Conservation (phyloP, 2,797 vertebrate species). For the Ceyx erithaca region DNA sequence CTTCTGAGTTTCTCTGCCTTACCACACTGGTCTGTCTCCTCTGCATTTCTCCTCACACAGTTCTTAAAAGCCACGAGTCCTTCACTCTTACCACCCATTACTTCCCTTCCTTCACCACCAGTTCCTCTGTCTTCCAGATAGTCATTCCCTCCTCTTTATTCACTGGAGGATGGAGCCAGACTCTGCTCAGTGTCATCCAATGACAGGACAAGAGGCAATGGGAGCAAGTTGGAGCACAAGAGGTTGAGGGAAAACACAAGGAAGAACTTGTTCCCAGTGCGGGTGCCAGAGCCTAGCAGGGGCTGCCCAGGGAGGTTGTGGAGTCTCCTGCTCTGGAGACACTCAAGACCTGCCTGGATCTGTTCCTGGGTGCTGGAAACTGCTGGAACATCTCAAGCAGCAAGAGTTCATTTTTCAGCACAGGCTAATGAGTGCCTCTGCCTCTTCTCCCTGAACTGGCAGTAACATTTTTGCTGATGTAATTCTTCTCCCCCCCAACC, state of each 20-base stretch:
- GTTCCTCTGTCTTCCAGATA: neutral
- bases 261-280: no score
- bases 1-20: neutral
- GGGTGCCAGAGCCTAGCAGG: no score
- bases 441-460: neutral
- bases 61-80: neutral
- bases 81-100: neutral
- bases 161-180: neutral
- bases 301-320: no score
- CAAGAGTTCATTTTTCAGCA: neutral
- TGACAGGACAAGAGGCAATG: no score
- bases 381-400: constrained; percentile 10
- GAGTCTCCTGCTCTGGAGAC: no score
- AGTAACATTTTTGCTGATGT: constrained; percentile 33
- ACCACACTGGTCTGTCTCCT: neutral
- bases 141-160: neutral
- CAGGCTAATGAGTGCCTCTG: neutral
- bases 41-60: neutral
- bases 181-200: no score
- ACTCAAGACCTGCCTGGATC: no score
- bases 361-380: neutral
- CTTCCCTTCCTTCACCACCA: neutral
- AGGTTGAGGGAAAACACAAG: no score
- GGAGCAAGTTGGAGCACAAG: no score
- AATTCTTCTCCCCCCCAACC: constrained; percentile 19